Evolutionary conservation across 2,888 invertebrate species (phyloP), one percentile per base, ranked within the genome.

Genomic region (Steinernema scapterisci): DNA sequence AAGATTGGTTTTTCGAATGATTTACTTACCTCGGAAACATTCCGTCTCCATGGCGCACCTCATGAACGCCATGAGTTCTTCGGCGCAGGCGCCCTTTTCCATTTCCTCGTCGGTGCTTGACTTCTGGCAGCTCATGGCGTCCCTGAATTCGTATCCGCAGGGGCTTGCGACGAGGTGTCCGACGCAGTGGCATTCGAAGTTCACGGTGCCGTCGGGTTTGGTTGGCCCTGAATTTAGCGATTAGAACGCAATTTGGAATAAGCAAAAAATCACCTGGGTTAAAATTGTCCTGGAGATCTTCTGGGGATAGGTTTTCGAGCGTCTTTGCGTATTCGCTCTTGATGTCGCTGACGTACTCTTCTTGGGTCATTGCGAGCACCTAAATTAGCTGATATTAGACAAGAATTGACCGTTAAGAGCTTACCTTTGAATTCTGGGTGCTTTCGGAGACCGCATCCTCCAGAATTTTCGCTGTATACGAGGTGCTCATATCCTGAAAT

Each of bases 101-200:
- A 85, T 75, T 71, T 86, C 82, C 43, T 82, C 79, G 1, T 84
- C 84, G 27, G 73, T 76, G 11, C 81, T 78, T 48, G 79, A 31
- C 76, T 85, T 85, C 73, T 86, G 86, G 74, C 86, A 86, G 13
- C 76, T 78, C n/a, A 86, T 82, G 43, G 85, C 85, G 54, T 84
- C 77, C 73, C 85, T 78, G 75, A 86, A 86, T 31, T 84, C 82
- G 72, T 79, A 80, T 45, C 86, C 86, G 71, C 86, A 86, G 0
- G 86, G 86, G 73, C 84, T 84, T 19, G 86, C 86, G 5, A 86
- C 86, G 52, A 86, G 74, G 73, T 86, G 86, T 21, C 81, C 80
- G 1, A 86, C 86, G 72, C 86, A 86, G 48, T 86, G 86, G 73
- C 86, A 86, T 74, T 86, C 86, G 71, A 86, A 86, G 74, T 86